A percentile compares a stretch with the other conserved stretches of the same genome.
These are phyloP conservation scores for Hirtodrosophila alboralis DNA, from an alignment of 2,888 invertebrate species.

Conservation along the genomic window DNA sequence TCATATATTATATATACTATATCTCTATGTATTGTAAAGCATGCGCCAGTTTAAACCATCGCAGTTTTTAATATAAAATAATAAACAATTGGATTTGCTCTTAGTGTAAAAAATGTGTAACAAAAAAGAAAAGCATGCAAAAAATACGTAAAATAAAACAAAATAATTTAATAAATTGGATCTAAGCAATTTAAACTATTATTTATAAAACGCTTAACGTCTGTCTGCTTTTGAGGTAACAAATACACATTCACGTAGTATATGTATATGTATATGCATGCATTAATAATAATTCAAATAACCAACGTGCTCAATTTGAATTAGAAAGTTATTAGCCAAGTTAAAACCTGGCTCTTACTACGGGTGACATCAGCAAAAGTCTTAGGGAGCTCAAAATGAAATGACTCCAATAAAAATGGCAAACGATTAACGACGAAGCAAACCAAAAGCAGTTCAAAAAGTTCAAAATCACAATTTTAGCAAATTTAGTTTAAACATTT, in stretches of 20 bases:
- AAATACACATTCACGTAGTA: slow-evolving; percentile 23
- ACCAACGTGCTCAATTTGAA: slow-evolving; percentile 62
- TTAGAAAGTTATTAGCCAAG: slow-evolving; percentile 35
- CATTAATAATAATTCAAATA: slow-evolving; percentile 47
- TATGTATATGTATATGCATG: slow-evolving; percentile 24
- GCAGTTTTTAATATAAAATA: slow-evolving; percentile 46
- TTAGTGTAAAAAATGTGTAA: slow-evolving; percentile 53
- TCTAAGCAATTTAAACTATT: slow-evolving; percentile 55
- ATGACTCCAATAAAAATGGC: slow-evolving; percentile 17
- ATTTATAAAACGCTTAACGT: slow-evolving; percentile 56
- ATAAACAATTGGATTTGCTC: slow-evolving; percentile 47
- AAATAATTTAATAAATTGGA: slow-evolving; percentile 46
- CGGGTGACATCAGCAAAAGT: slow-evolving; percentile 56
- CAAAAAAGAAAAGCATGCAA: slow-evolving; percentile 37
- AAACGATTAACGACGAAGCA: slow-evolving; percentile 72
- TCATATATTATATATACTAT: slow-evolving; percentile 20
- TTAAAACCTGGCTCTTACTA: slow-evolving; percentile 47
- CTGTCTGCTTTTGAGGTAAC: slow-evolving; percentile 67
- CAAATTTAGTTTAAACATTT: slow-evolving; percentile 77
- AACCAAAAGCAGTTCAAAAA: slow-evolving; percentile 79
- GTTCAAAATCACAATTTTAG: slow-evolving; percentile 68
- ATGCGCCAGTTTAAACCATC: slow-evolving; percentile 53
- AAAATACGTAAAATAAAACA: slow-evolving; percentile 45
- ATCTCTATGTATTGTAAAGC: slow-evolving; percentile 44
- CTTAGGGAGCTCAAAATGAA: slow-evolving; percentile 42